Base-by-base conservation (phyloP, 30 jellyfish, hydroid and myxozoan species). In the Sanderia malayensis region DNA sequence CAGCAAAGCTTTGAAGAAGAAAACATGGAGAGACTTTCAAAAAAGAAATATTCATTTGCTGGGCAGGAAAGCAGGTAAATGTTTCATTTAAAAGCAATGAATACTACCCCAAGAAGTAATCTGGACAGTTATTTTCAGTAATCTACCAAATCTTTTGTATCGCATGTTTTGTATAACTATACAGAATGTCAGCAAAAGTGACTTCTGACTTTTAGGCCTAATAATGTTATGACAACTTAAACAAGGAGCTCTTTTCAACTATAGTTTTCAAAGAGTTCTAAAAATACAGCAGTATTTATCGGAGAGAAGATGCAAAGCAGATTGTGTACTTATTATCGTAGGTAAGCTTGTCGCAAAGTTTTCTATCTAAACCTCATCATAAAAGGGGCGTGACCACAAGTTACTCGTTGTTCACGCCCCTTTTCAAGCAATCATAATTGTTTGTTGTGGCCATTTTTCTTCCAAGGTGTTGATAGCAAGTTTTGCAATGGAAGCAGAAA, bases 401-500 rank as follows among this genome's bases (percentile, higher is more conserved):
- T 15, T 6, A 41, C 55, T 6, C 15, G 55, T 15, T 15, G 15
- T 41, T 41, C 55, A 15, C 15, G 55, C 8, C 55, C 15, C 8
- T 41, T 8, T 41, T 41, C 55, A 6, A 41, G 15, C 55, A 8
- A 41, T 15, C 8, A 41, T 8, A 41, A 8, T 15, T 22, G 2
- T 30, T 57, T 13, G 10, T 55, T 13, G 4, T 44, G 1, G 11
- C 52, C 26, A 1, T 67, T 44, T 73, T 59, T n/a, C 31, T 0
- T 37, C 11, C 8, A 6, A 74, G 86, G 86, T 22, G 44, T 74
- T 26, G 86, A 74, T 58, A 74, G 86, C 78, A 74, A 67, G 58
- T 74, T 74, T 19, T 58, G 61, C 31, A 59, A 24, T 59, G 86
- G 86, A 0, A 31, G 77, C 31, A 74, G 62, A 74, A 74, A 74